Conservation (phyloP, 2,888 invertebrate genomes). For the Andrena trimmerana region DNA sequence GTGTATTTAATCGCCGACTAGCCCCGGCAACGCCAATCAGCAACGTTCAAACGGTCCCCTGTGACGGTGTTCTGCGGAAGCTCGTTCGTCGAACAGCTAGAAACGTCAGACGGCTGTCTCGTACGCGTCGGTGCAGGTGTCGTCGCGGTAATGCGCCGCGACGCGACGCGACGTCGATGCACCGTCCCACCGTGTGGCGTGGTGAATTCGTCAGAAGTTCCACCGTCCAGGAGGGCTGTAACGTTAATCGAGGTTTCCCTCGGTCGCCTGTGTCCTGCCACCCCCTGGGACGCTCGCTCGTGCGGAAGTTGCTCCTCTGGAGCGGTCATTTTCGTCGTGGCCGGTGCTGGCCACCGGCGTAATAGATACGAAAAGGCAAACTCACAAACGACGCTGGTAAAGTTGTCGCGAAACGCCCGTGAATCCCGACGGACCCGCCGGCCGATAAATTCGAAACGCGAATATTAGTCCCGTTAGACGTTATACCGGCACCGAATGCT, state of each 20-base stretch:
- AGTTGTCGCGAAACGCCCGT: conserved; percentile 56
- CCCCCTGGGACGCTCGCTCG: conserved; percentile 33
- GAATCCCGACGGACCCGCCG: conserved; percentile 52
- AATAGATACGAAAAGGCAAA: conserved; percentile 74
- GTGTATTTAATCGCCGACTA: not conserved
- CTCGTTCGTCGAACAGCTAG: conserved; percentile 7
- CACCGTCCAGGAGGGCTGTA: conserved; percentile 13
- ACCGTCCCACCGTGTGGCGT: conserved; percentile 31
- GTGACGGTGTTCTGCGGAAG: not conserved
- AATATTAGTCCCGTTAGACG: conserved; percentile 62
- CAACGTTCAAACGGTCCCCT: not conserved
- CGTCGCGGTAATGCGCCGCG: conserved; percentile 29
- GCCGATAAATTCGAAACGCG: conserved; percentile 68
- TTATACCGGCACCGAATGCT: not conserved
- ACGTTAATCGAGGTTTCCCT: conserved; percentile 50
- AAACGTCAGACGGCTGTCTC: not conserved
- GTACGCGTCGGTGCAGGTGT: conserved; percentile 26
- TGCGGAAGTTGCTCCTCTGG: conserved; percentile 54
- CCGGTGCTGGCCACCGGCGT: conserved; percentile 43
- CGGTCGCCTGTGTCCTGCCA: conserved; percentile 18
- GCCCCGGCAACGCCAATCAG: not conserved
- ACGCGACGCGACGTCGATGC: conserved; percentile 44
- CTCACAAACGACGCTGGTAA: conserved; percentile 67
- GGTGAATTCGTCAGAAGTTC: conserved; percentile 69
- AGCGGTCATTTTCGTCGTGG: conserved; percentile 65